A percentile compares a stretch with the other conserved stretches of the same genome.
Evolutionary conservation across 1,140 invertebrate genomes (phyloP).

Genomic region (Solenopsis fugax): DNA sequence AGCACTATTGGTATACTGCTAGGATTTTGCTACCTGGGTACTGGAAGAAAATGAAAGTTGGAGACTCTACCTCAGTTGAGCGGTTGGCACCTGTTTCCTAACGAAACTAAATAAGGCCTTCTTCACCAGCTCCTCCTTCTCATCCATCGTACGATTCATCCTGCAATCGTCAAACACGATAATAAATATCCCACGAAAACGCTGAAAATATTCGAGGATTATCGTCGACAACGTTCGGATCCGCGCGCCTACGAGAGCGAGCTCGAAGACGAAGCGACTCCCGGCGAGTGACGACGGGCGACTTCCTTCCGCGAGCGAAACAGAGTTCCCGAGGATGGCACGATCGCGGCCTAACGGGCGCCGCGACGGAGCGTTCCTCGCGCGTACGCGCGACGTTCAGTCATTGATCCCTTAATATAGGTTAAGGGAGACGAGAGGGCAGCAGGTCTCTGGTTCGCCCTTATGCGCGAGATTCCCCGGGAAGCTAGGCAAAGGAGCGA

Average conservation of each 20-base stretch:
- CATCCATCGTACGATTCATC: constrained; percentile 87
- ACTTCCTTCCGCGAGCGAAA: no score
- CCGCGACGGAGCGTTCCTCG: neutral
- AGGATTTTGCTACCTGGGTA: no score
- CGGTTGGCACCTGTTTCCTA: constrained; percentile 91
- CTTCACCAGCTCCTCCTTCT: constrained; percentile 92
- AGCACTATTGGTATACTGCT: no score
- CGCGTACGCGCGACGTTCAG: constrained; percentile 33
- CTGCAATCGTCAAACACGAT: constrained; percentile 69
- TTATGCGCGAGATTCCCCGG: neutral
- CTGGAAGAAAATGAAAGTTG: no score
- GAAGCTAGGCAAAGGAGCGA: neutral
- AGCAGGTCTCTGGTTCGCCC: constrained; percentile 50
- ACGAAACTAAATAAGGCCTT: constrained; percentile 93
- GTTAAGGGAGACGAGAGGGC: constrained; percentile 68
- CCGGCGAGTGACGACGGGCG: no score
- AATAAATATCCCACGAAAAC: neutral
- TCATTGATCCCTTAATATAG: constrained; percentile 67
- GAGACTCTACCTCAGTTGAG: constrained; percentile 88
- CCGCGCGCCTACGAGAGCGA: neutral
- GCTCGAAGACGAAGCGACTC: no score
- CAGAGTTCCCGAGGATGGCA: no score
- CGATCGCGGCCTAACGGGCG: neutral
- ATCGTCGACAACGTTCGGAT: neutral
- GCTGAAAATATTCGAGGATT: neutral